A percentile compares a stretch with the other conserved stretches of the same genome.
Evolutionary conservation across 2,888 invertebrate species (phyloP).

Genomic region (Biston stratarius): DNA sequence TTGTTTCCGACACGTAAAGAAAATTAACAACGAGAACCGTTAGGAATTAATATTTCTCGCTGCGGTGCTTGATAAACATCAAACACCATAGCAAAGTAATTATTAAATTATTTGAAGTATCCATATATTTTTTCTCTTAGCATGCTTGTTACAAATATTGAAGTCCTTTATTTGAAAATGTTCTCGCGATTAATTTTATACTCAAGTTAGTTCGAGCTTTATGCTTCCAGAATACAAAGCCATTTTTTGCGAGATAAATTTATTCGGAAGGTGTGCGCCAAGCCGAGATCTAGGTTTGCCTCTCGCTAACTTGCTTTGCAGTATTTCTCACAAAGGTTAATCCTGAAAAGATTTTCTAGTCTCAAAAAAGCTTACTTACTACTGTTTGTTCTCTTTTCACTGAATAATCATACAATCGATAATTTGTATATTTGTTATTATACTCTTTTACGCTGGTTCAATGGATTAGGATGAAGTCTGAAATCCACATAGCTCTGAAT

Average conservation of each 20-base stretch:
- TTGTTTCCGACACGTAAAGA: slow-evolving; percentile 15
- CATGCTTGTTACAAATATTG: too few relatives aligned
- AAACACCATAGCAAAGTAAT: neutral
- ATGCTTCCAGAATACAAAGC: neutral
- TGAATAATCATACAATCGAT: neutral
- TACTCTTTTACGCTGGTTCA: too few relatives aligned
- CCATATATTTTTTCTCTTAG: too few relatives aligned
- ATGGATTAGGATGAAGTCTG: too few relatives aligned
- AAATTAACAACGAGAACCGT: slow-evolving; percentile 2
- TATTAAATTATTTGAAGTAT: neutral
- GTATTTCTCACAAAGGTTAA: slow-evolving; percentile 14
- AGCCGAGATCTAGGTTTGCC: neutral
- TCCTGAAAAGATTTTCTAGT: neutral
- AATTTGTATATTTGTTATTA: too few relatives aligned
- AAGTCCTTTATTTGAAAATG: too few relatives aligned
- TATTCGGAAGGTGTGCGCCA: neutral
- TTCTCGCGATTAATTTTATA: neutral
- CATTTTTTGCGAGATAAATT: neutral
- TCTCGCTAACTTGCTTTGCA: neutral
- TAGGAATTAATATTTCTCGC: slow-evolving; percentile 19
- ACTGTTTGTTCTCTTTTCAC: neutral
- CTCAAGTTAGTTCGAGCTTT: neutral
- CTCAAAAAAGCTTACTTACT: neutral
- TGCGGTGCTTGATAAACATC: slow-evolving; percentile 2
- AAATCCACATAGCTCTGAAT: too few relatives aligned